A percentile compares a stretch with the other conserved stretches of the same genome.
These are phyloP conservation scores for Protodeltote pygarga DNA, from an alignment of 2,888 invertebrate genomes.

Conservation along the genomic window DNA sequence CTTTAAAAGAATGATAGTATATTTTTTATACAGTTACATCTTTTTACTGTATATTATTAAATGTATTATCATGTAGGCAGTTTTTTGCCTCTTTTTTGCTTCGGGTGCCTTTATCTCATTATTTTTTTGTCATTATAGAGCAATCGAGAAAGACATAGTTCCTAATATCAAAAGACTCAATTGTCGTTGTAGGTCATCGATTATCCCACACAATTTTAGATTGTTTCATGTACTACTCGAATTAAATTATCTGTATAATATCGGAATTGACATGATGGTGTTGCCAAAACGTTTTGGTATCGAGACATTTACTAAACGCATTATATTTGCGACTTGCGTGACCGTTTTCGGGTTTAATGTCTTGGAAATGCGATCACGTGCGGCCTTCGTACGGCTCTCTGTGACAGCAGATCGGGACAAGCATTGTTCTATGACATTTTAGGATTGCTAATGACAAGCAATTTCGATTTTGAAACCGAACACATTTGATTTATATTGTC, in stretches of 20 bases:
- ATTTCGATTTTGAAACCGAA: slow-evolving; percentile 82
- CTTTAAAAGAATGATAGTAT: too few relatives aligned
- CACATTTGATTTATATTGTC: slow-evolving; percentile 77
- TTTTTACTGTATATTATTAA: slow-evolving; percentile 35
- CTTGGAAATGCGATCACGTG: slow-evolving; percentile 83
- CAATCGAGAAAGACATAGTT: slow-evolving; percentile 2
- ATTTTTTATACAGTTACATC: too few relatives aligned
- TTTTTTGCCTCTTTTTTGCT: slow-evolving; percentile 20
- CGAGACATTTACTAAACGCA: slow-evolving; percentile 68
- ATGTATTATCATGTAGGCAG: slow-evolving; percentile 20
- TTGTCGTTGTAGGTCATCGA: slow-evolving; percentile 29
- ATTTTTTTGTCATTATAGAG: slow-evolving; percentile 4
- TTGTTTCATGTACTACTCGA: slow-evolving; percentile 34
- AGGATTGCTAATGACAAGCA: slow-evolving; percentile 84
- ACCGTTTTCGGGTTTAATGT: slow-evolving; percentile 71
- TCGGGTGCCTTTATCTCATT: slow-evolving; percentile 8
- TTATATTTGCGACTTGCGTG: slow-evolving; percentile 78
- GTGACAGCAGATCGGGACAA: slow-evolving; percentile 68
- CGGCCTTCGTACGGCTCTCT: slow-evolving; percentile 75
- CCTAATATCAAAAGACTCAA: slow-evolving; percentile 10
- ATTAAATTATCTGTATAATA: slow-evolving; percentile 37
- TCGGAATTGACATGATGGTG: slow-evolving; percentile 51
- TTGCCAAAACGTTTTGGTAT: slow-evolving; percentile 68
- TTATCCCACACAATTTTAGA: slow-evolving; percentile 29
- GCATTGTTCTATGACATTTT: slow-evolving; percentile 87